These are phyloP conservation scores for Cyprinodon variegatus DNA, from an alignment of 2,113 vertebrate genomes.

Conservation along the genomic window DNA sequence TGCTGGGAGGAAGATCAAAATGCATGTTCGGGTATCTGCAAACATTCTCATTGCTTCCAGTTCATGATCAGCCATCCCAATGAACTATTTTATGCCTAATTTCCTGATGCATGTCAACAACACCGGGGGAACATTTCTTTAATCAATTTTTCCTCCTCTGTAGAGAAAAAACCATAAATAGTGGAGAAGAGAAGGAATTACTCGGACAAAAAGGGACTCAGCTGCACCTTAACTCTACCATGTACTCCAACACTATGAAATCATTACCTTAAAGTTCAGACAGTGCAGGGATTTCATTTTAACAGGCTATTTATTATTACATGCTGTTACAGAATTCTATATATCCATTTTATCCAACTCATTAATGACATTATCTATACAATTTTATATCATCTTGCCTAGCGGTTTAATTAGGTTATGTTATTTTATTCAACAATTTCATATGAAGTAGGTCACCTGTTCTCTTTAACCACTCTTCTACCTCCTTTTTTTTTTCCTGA, in stretches of 20 bases:
- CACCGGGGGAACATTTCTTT: constrained; percentile 42
- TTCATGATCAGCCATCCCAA: constrained; percentile 78
- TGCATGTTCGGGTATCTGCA: constrained; percentile 37
- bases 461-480: too few relatives aligned
- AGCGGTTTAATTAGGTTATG: too few relatives aligned
- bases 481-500: too few relatives aligned
- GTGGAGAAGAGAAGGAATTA: not conserved
- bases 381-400: too few relatives aligned
- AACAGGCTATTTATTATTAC: not conserved
- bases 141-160: constrained; percentile 23
- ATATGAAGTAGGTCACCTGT: too few relatives aligned
- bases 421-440: too few relatives aligned
- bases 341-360: too few relatives aligned
- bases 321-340: too few relatives aligned
- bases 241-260: constrained; percentile 11
- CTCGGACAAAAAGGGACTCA: constrained; percentile 52
- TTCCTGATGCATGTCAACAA: constrained; percentile 67
- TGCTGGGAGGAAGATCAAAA: constrained; percentile 54
- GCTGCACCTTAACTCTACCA: constrained; percentile 47
- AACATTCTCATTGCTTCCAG: constrained; percentile 53
- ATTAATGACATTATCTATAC: too few relatives aligned
- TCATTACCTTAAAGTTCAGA: constrained; percentile 15
- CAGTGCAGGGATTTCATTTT: constrained; percentile 16
- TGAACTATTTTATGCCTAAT: constrained; percentile 68
- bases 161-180: constrained; percentile 39